Evolutionary conservation across 2,797 vertebrate species (phyloP).

Genomic region (Pelochelys cantorii): DNA sequence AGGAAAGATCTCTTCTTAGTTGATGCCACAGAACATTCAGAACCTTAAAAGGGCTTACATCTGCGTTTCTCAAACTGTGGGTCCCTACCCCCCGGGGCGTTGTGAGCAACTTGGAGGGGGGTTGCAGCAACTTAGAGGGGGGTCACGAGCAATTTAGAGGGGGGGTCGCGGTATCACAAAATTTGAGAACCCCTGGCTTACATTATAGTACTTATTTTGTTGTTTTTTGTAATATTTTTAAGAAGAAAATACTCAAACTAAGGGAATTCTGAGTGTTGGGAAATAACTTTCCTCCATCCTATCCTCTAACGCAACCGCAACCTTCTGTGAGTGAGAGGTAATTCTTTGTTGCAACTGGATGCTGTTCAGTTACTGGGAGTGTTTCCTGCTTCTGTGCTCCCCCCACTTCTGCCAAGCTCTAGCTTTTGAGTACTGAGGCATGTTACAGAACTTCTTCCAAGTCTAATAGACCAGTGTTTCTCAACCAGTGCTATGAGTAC

Average conservation of each 20-base stretch:
- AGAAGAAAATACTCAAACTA: neutral
- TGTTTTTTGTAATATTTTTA: neutral
- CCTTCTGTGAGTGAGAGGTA: neutral
- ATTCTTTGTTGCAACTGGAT: neutral
- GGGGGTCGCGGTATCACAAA: too few species aligned
- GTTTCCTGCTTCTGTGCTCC: neutral
- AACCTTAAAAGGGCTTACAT: slow-evolving; percentile 15
- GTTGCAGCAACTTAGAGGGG: too few species aligned
- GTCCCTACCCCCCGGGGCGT: too few species aligned
- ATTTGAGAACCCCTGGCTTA: neutral
- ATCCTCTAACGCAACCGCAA: neutral
- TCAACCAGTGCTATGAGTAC: too few species aligned
- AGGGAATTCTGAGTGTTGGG: neutral
- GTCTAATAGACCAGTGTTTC: neutral
- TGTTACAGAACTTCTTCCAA: neutral
- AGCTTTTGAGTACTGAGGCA: neutral
- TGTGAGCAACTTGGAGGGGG: too few species aligned
- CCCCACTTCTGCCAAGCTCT: fast-evolving
- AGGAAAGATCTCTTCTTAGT: neutral
- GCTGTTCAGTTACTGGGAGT: neutral
- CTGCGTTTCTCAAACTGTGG: too few species aligned
- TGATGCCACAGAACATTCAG: neutral
- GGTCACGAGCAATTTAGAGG: too few species aligned
- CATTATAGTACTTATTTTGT: neutral
- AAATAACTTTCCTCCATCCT: fast-evolving